Base-by-base conservation (phyloP, 92 coral and sea anemone species). In the Epizoanthus illoricatus region DNA sequence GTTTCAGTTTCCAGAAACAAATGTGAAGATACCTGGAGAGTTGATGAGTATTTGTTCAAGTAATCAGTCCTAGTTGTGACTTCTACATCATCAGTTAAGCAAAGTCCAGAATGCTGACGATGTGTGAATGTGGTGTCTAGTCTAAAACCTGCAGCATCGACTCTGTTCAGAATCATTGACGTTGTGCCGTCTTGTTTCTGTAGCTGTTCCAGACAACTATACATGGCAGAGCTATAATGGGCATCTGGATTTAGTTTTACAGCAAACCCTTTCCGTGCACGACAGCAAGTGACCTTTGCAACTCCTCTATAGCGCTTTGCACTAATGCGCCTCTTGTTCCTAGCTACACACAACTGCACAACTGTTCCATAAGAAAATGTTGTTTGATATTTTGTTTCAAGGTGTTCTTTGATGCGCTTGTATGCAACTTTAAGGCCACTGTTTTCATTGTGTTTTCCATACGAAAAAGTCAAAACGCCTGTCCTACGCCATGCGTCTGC, bases 1-100 rank as follows among this genome's bases (percentile, higher is more conserved):
- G 89, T 79, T 16, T 84, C 83, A 24, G 90, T 86, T 58, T 74
- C 83, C 59, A 79, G 81, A 52, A 90, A 84, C 85, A 90, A 52
- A 21, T 86, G 84, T 6, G 88, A 90, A 0, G 92, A 66, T 15
- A 63, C 73, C 56, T 89, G 92, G 43, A 86, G 86, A 85, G 36
- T 74, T 10, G 79, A 65, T 0, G 81, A 69, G 45, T 87, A 75
- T n/a, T 49, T 56, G 55, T 83, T 87, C 3, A 87, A 74, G 36
- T 81, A 83, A 43, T 87, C 90, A 5, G 87, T 83, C 7, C 84
- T 76, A n/a, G 79, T 82, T 15, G 84, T 87, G 2, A 75, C 83
- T 11, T 81, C 79, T n/a, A 68, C 79, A 52, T 71, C 74, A 69
- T 84, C 39, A 12, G 58, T 65, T 17, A 39, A 16, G 4, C 75